Evolutionary conservation across 2,797 vertebrate species (phyloP), one percentile per base, ranked within the genome.

Genomic region (Triplophysa yarkandensis): DNA sequence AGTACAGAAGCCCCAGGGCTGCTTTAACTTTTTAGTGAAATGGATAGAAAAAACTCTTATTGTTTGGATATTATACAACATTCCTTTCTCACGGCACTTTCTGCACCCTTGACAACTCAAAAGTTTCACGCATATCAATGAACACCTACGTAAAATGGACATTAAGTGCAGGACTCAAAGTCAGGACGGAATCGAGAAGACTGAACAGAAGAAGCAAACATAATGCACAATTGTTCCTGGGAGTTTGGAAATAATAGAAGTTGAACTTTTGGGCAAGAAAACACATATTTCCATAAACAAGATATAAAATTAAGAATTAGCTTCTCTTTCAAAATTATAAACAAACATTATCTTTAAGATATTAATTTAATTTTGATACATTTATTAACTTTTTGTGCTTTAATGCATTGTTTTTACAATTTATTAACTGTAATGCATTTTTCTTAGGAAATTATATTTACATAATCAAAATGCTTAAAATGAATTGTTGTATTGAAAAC

Each of bases 61-160:
- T 46, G 68, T 55, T 70, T 19, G 32, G 30, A 71, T 71, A 61
- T 34, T 71, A 71, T 50, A 61, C 43, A 48, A 41, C 4, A 17
- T 32, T 71, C 28, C 48, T 71, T 30, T 23, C 44, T 61, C 44
- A n/a, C 27, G 27, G 69, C 19, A 36, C n/a, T 1, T 39, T 36
- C 41, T 46, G 28, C 6, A n/a, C 60, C 60, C 55, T 11, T 4
- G 19, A 50, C 46, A 50, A 21, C 19, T 21, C 19, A 50, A 9
- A 21, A 21, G 19, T 50, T 23, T 43, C 11, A 50, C 3, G 46
- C 7, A 23, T 50, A 50, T 50, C 10, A 50, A 50, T 50, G 19
- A 6, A 50, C 55, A 60, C 55, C 39, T n/a, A 46, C 28, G 14
- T 44, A 34, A 60, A 71, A 30, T 21, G 46, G 8, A 50, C 46